These are phyloP conservation scores for Seriola rivoliana DNA, from an alignment of 2,113 vertebrate species.

Conservation along the genomic window DNA sequence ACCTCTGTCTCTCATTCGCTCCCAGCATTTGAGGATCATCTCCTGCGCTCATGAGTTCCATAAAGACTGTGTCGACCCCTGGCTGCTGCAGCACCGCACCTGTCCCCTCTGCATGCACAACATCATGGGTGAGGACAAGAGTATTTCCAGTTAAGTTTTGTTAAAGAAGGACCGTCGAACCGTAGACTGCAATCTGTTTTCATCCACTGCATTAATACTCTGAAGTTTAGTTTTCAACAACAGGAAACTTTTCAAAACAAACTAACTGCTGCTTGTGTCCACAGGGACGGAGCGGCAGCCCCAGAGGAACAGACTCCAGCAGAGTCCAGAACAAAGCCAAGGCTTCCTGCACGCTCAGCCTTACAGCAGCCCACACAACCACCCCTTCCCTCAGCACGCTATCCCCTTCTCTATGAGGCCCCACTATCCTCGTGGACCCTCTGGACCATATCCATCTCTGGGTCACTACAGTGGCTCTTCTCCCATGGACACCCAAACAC, in stretches of 20 bases:
- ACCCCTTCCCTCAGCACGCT: conserved; percentile 85
- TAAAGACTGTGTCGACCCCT: conserved; percentile 95
- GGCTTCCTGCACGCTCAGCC: conserved; percentile 90
- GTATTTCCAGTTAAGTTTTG: conserved; percentile 12
- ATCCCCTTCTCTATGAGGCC: conserved; percentile 84
- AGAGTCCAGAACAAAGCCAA: conserved; percentile 85
- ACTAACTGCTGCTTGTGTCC: conserved; percentile 34
- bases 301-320: conserved; percentile 78
- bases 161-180: background rate
- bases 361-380: conserved; percentile 87
- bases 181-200: background rate
- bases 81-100: conserved; percentile 95
- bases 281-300: conserved; percentile 81
- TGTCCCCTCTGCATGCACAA: conserved; percentile 99
- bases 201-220: background rate
- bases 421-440: conserved; percentile 84
- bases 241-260: too few species aligned
- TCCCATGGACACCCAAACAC: conserved; percentile 82
- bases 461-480: conserved; percentile 87
- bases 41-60: conserved; percentile 98
- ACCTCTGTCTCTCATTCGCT: background rate
- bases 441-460: conserved; percentile 82
- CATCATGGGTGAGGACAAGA: conserved; percentile 91
- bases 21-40: conserved; percentile 95
- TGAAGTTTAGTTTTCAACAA: background rate